phyloP scores from a whole-genome alignment of 2,888 invertebrate species.

The Dolichopus griseipennis region DNA sequence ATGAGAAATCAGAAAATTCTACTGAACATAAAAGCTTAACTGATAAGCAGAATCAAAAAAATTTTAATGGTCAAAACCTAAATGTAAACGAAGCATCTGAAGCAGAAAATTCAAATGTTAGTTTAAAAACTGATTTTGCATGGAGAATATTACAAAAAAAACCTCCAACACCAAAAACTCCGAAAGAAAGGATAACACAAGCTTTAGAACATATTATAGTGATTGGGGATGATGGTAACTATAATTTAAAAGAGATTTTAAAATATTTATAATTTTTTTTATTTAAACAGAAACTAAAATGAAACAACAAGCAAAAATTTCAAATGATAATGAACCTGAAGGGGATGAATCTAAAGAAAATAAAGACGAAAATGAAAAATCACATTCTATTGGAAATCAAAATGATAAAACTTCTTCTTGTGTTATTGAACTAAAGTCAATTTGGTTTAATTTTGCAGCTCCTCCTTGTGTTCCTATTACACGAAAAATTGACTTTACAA shows the following conservation, averaged over 20 bases:
- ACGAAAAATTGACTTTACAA: slow-evolving; percentile 86
- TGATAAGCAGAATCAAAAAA: slow-evolving; percentile 25
- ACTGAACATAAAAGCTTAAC: slow-evolving; percentile 46
- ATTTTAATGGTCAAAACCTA: slow-evolving; percentile 16
- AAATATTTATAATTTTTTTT: not conserved
- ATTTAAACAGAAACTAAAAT: not conserved
- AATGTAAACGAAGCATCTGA: slow-evolving; percentile 24
- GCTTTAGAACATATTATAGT: slow-evolving; percentile 35
- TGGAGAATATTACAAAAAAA: slow-evolving; percentile 45
- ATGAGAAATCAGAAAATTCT: slow-evolving; percentile 59
- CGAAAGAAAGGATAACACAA: slow-evolving; percentile 47
- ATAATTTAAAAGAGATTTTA: slow-evolving; percentile 10
- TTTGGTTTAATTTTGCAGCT: slow-evolving; percentile 97
- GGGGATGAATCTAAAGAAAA: slow-evolving; percentile 34
- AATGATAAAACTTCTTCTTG: slow-evolving; percentile 68
- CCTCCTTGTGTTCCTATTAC: slow-evolving; percentile 91
- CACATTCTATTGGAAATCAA: slow-evolving; percentile 55
- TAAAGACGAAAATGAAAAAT: slow-evolving; percentile 34
- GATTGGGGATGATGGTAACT: slow-evolving; percentile 25
- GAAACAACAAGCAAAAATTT: slow-evolving; percentile 21
- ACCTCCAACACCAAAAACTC: slow-evolving; percentile 52
- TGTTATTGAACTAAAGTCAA: slow-evolving; percentile 76
- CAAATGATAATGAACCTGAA: slow-evolving; percentile 41
- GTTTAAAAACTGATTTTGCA: slow-evolving; percentile 40
- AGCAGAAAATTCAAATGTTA: slow-evolving; percentile 25